These are phyloP conservation scores for Sarcophaga variegata DNA, from an alignment of 2,888 invertebrate species.

Conservation along the genomic window DNA sequence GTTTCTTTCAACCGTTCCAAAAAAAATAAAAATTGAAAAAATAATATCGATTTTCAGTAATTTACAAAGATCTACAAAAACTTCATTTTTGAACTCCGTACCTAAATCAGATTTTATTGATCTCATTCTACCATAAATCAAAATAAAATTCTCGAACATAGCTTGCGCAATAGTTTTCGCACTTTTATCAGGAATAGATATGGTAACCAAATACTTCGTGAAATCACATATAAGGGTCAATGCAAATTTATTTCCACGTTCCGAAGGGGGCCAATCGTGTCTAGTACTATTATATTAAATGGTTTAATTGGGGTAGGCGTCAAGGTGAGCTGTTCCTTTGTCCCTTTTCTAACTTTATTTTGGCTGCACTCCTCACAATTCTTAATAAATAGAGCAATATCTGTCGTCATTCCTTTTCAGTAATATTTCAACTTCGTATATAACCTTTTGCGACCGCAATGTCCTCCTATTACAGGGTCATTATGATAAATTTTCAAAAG, in stretches of 20 bases:
- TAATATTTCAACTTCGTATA: slow-evolving; percentile 56
- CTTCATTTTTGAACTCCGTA: slow-evolving; percentile 41
- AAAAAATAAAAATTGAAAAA: background rate
- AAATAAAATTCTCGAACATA: slow-evolving; percentile 37
- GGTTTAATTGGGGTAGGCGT: slow-evolving; percentile 45
- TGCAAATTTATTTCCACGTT: slow-evolving; percentile 57
- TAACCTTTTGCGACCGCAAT: slow-evolving; percentile 32
- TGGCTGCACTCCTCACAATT: slow-evolving; percentile 58
- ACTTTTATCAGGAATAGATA: slow-evolving; percentile 69
- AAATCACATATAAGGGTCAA: slow-evolving; percentile 67
- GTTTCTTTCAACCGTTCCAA: slow-evolving; percentile 35
- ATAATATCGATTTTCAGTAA: slow-evolving; percentile 14
- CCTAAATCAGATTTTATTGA: slow-evolving; percentile 26
- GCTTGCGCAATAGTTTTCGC: slow-evolving; percentile 50
- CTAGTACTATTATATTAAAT: slow-evolving; percentile 63
- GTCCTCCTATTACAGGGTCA: slow-evolving; percentile 37
- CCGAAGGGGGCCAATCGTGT: slow-evolving; percentile 69
- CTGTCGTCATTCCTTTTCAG: slow-evolving; percentile 58
- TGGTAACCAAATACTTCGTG: slow-evolving; percentile 68
- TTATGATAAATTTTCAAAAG: slow-evolving; percentile 31
- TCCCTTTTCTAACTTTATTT: slow-evolving; percentile 53
- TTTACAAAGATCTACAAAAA: slow-evolving; percentile 30
- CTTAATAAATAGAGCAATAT: slow-evolving; percentile 30
- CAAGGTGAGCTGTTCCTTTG: slow-evolving; percentile 29
- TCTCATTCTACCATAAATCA: slow-evolving; percentile 28